Conservation (phyloP, 2,113 vertebrate genomes). For the Hydrochoerus hydrochaeris region DNA sequence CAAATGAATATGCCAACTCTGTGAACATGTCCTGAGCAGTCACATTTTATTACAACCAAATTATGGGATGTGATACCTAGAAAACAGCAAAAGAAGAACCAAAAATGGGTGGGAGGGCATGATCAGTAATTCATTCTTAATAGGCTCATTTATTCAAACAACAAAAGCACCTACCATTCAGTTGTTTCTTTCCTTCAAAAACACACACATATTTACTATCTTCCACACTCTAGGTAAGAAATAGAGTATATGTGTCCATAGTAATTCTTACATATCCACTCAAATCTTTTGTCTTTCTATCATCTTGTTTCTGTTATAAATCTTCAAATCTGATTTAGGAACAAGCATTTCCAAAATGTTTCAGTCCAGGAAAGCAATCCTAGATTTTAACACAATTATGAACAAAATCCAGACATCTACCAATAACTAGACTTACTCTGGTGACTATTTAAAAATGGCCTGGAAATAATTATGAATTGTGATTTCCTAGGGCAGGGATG, state of each 20-base stretch:
- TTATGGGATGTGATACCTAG: conserved; percentile 83
- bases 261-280: not conserved
- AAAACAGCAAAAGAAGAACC: conserved; percentile 75
- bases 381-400: not conserved
- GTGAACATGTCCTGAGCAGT: conserved; percentile 86
- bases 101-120: conserved; percentile 39
- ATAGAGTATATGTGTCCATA: not conserved
- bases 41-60: conserved; percentile 87
- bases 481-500: not conserved
- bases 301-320: not conserved
- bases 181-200: not conserved
- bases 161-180: not conserved
- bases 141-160: not conserved
- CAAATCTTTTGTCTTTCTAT: not conserved
- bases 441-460: not conserved
- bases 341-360: not conserved
- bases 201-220: not conserved
- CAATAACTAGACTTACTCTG: not conserved
- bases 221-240: not conserved
- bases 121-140: conserved; percentile 70
- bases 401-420: not conserved
- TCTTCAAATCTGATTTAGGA: not conserved
- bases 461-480: not conserved
- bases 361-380: not conserved
- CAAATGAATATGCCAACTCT: conserved; percentile 85